Conservation (phyloP, 2,797 vertebrate species). For the Myotis findleyi region DNA sequence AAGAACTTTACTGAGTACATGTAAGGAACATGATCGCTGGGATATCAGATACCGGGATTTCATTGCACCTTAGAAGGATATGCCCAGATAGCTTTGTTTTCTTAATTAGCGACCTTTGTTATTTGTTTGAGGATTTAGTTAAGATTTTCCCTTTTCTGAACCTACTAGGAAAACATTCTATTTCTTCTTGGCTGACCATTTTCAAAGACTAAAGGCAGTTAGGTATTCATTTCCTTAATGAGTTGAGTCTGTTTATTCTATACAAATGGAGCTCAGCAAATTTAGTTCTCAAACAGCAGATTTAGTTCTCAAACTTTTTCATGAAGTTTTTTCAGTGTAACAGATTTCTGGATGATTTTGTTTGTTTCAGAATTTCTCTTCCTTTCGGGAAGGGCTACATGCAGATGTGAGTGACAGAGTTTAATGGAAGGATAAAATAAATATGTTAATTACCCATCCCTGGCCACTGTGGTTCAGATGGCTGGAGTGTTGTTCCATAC, state of each 20-base stretch:
- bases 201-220: constrained; percentile 3
- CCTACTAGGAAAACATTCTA: background rate
- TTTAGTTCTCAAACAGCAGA: background rate
- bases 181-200: constrained; percentile 31
- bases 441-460: constrained; percentile 51
- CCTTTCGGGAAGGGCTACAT: background rate
- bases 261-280: background rate
- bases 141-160: constrained; percentile 25
- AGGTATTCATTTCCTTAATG: background rate
- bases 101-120: background rate
- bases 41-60: background rate
- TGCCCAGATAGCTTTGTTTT: background rate
- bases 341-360: background rate
- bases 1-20: constrained; percentile 29
- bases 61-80: background rate
- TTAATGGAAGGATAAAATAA: constrained; percentile 54
- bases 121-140: constrained; percentile 36
- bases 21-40: background rate
- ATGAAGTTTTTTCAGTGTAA: background rate
- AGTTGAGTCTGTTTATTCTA: background rate
- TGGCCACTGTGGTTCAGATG: too few species aligned
- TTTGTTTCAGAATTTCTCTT: constrained; percentile 36
- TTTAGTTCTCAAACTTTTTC: background rate
- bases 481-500: too few species aligned
- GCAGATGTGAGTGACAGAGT: background rate